Conservation (phyloP, 2,797 vertebrate genomes). For the Simalia tracyae region DNA sequence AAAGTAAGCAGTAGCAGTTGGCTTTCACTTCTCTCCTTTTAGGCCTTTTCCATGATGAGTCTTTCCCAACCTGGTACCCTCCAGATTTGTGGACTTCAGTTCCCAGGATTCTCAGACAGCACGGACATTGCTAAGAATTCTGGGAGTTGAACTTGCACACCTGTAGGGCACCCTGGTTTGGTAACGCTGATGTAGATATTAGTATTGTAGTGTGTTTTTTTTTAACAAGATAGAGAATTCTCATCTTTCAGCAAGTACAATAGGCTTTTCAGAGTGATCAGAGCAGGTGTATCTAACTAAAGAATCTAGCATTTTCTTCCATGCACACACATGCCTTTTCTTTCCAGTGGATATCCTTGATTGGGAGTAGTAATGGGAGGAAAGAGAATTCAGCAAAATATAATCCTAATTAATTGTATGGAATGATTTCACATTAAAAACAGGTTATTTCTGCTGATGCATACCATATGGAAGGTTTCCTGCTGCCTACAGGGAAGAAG, state of each 20-base stretch:
- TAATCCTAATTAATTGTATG: background rate
- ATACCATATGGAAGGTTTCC: background rate
- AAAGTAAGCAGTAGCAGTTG: no score
- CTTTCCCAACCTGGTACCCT: no score
- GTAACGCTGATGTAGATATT: background rate
- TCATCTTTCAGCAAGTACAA: background rate
- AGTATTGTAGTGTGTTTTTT: background rate
- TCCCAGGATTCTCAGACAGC: no score
- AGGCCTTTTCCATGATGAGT: background rate
- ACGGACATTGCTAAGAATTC: no score
- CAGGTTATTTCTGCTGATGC: background rate
- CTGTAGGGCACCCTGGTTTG: no score
- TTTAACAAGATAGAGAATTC: background rate
- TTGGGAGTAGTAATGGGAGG: background rate
- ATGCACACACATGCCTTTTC: background rate
- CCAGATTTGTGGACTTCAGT: no score
- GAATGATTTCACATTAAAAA: background rate
- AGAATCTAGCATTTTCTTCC: background rate
- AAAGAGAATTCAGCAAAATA: background rate
- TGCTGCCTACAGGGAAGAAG: constrained; percentile 15
- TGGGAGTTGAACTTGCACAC: background rate
- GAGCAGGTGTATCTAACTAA: background rate
- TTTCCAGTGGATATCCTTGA: background rate
- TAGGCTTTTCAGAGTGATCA: background rate
- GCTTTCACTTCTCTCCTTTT: background rate